phyloP scores from a whole-genome alignment of 1,140 invertebrate genomes.

The Lordiphosa collinella region DNA sequence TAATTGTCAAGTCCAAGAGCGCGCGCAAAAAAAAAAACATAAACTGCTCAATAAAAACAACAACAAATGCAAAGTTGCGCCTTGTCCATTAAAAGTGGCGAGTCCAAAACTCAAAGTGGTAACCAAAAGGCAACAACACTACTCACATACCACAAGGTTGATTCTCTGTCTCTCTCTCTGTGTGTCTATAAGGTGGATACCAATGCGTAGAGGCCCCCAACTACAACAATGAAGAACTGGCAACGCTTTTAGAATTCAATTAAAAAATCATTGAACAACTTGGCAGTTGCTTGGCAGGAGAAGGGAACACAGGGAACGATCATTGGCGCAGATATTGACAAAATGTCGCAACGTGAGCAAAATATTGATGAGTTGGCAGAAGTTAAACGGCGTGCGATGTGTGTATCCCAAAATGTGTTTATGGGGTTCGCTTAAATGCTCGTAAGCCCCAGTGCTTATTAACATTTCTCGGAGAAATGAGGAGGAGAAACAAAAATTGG shows the following conservation, averaged over 20 bases:
- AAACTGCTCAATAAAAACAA: slow-evolving; percentile 53
- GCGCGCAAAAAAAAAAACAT: slow-evolving; percentile 32
- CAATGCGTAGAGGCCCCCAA: slow-evolving; percentile 56
- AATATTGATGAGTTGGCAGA: slow-evolving; percentile 73
- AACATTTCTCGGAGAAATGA: slow-evolving; percentile 41
- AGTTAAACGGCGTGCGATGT: slow-evolving; percentile 13
- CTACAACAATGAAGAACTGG: slow-evolving; percentile 49
- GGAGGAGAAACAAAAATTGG: too few species aligned
- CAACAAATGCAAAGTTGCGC: slow-evolving; percentile 32
- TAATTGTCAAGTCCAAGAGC: slow-evolving; percentile 78
- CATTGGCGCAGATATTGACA: slow-evolving; percentile 77
- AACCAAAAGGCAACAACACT: slow-evolving; percentile 21
- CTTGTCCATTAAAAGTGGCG: slow-evolving; percentile 62
- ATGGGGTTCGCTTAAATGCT: slow-evolving; percentile 16
- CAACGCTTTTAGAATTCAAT: slow-evolving; percentile 77
- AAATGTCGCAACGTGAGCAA: slow-evolving; percentile 76
- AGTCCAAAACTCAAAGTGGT: slow-evolving; percentile 38
- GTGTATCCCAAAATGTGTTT: slow-evolving; percentile 43
- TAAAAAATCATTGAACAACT: slow-evolving; percentile 69
- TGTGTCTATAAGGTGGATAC: slow-evolving; percentile 35
- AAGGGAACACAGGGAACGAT: slow-evolving; percentile 28
- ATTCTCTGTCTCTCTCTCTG: slow-evolving; percentile 29
- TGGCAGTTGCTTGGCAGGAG: background rate
- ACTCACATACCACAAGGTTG: slow-evolving; percentile 64
- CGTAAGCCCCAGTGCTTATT: slow-evolving; percentile 43